A percentile compares a stretch with the other conserved stretches of the same genome.
Conservation (phyloP, 1,140 invertebrate genomes). For the Philaenus spumarius region DNA sequence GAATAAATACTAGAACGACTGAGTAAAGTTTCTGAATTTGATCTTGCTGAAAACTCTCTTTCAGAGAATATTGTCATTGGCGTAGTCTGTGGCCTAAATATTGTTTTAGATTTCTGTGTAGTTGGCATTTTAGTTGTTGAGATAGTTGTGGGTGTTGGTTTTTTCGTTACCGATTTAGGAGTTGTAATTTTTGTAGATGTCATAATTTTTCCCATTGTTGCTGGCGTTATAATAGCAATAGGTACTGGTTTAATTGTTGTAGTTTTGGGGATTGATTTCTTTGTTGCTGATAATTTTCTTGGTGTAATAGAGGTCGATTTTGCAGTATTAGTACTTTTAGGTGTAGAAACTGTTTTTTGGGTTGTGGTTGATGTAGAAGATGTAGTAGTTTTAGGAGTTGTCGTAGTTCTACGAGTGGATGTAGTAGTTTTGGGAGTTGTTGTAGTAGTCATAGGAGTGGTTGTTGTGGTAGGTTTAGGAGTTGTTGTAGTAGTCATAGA, state of each 20-base stretch:
- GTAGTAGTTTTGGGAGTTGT: too few species aligned
- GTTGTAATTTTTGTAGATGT: not conserved
- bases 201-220: not conserved
- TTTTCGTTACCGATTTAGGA: not conserved
- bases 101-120: conserved; percentile 2
- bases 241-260: too few species aligned
- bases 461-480: not conserved
- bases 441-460: too few species aligned
- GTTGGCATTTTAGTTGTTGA: conserved; percentile 6
- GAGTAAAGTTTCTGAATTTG: not conserved
- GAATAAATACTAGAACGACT: too few species aligned
- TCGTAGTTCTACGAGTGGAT: too few species aligned
- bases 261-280: too few species aligned
- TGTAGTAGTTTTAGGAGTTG: too few species aligned
- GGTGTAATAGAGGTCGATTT: too few species aligned
- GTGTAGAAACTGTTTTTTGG: too few species aligned
- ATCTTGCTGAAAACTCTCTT: not conserved
- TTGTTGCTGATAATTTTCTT: too few species aligned
- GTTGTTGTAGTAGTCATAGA: conserved; percentile 4
- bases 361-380: too few species aligned
- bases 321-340: too few species aligned
- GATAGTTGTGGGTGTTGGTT: not conserved
- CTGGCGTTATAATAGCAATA: not conserved
- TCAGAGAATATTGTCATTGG: not conserved
- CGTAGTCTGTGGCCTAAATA: not conserved